Evolutionary conservation across 2,113 vertebrate species (phyloP), one percentile per base, ranked within the genome.

Genomic region (Rhombomys opimus): DNA sequence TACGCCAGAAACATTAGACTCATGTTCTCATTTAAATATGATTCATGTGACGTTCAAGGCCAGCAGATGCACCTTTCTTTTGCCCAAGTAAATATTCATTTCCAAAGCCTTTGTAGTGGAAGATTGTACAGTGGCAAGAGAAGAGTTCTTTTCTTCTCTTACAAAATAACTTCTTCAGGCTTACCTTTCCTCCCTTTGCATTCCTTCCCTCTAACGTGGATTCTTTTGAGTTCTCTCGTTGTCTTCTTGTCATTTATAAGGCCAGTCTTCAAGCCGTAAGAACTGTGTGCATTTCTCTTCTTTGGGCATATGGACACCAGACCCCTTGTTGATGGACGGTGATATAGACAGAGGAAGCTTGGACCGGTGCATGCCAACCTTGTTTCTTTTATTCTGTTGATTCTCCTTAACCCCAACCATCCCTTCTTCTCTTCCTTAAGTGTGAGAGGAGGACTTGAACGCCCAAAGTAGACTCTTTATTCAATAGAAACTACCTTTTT

Each of bases 11-110:
- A 38, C 30, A 0, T 87, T 81, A 68, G 70, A 65, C 46, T 93
- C 14, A 3, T 72, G 8, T 93, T 92, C 86, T 92, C 27, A 46
- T 78, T 84, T 93, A 54, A 35, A 14, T 92, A 7, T 70, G 52
- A 15, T 1, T 94, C 80, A 2, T 1, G 9, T 86, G 87, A 75
- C 93, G 17, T 2, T 7, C 13, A 32, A 92, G 84, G 77, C 96
- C 41, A 89, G 35, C 70, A 70, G 88, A 78, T 11, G 92, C 85
- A 95, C 20, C 90, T 93, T 95, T 94, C 92, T 95, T 97, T 97
- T 97, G 95, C 87, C 93, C 84, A 90, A 87, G 32, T 96, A 94
- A 84, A 70, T 90, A 59, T 98, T 97, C 95, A 70, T 96, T 97
- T 97, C 93, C 95, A 98, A 97, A 73, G 96, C 30, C 30, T 96